Conservation (phyloP, 2,888 invertebrate species). For the Drosophila subquinaria region DNA sequence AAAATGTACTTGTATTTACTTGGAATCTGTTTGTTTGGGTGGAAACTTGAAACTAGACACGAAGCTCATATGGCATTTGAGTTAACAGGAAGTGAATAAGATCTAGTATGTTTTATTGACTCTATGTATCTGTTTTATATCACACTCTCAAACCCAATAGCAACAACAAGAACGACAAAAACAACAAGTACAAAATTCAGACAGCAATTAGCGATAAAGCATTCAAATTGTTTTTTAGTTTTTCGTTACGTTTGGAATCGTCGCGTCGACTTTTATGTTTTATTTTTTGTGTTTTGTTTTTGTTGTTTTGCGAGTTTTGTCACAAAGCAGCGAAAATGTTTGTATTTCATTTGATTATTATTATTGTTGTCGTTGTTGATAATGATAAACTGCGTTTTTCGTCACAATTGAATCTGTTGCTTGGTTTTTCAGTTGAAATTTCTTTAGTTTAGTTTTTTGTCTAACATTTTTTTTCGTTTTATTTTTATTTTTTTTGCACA, state of each 20-base stretch:
- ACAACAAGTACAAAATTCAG: conserved; percentile 35
- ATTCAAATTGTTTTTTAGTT: conserved; percentile 36
- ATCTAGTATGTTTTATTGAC: conserved; percentile 4
- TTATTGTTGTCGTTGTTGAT: conserved; percentile 35
- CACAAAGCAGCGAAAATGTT: conserved; percentile 31
- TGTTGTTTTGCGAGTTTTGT: conserved; percentile 27
- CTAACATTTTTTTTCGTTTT: not conserved
- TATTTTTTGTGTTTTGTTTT: not conserved
- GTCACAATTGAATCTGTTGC: conserved; percentile 37
- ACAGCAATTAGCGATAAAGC: conserved; percentile 51
- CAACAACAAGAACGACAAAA: conserved; percentile 26
- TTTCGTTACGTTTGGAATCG: conserved; percentile 13
- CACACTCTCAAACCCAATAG: conserved; percentile 16
- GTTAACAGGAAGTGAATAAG: conserved; percentile 34
- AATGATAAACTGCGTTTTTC: conserved; percentile 57
- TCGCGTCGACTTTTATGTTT: conserved; percentile 6
- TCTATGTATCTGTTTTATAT: conserved; percentile 28
- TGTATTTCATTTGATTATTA: conserved; percentile 26
- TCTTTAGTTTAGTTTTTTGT: conserved; percentile 23
- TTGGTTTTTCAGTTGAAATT: conserved; percentile 27
- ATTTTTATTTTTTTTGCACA: conserved; percentile 37
- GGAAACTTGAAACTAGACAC: conserved; percentile 3
- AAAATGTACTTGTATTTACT: not conserved
- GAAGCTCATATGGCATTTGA: not conserved
- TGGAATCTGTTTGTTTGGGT: not conserved